Conservation (phyloP, 2,797 vertebrate species). For the Kryptopterus vitreolus region DNA sequence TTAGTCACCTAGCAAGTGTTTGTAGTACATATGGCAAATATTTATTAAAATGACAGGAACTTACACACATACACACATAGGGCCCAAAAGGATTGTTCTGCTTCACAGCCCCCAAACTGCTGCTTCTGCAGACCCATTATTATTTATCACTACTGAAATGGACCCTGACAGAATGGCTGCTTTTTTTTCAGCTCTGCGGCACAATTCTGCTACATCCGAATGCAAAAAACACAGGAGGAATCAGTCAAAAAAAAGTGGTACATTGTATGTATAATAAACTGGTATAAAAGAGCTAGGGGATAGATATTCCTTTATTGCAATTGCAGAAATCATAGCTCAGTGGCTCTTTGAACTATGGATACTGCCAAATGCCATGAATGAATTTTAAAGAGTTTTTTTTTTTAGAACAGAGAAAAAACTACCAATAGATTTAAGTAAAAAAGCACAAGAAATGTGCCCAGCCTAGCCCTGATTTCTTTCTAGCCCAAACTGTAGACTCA, state of each 20-base stretch:
- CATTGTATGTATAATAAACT: neutral
- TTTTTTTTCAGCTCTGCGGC: conserved; percentile 15
- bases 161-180: neutral
- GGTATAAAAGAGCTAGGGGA: neutral
- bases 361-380: too few relatives aligned
- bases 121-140: conserved; percentile 41
- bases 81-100: conserved; percentile 31
- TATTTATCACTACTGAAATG: conserved; percentile 46
- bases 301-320: neutral
- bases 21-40: neutral
- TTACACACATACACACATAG: neutral
- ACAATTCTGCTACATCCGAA: conserved; percentile 22
- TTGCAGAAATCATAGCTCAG: too few relatives aligned
- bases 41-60: neutral
- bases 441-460: too few relatives aligned
- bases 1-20: neutral
- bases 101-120: conserved; percentile 36
- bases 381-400: too few relatives aligned
- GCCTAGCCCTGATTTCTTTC: too few relatives aligned
- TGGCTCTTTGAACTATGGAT: too few relatives aligned
- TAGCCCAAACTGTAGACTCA: too few relatives aligned
- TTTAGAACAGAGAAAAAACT: too few relatives aligned
- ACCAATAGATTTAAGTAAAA: too few relatives aligned
- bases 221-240: neutral
- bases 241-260: neutral